Conservation (phyloP, 2,797 vertebrate genomes). For the Lithobates sylvaticus region DNA sequence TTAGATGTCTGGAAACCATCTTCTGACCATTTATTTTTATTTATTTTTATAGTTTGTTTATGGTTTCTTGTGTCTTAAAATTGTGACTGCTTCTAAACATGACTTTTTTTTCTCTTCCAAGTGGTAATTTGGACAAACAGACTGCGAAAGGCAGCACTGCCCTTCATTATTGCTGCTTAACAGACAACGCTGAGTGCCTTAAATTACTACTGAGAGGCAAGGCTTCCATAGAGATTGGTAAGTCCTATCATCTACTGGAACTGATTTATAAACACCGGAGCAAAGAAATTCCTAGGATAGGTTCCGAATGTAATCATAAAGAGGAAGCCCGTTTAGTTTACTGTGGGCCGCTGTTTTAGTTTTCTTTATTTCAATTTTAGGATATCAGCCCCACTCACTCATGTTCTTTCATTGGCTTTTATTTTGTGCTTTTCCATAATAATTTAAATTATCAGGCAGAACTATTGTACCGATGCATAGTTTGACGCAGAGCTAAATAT, state of each 20-base stretch:
- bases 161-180: conserved; percentile 97
- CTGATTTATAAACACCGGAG: not conserved
- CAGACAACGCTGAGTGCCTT: conserved; percentile 96
- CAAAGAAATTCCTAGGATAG: not conserved
- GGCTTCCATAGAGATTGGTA: conserved; percentile 96
- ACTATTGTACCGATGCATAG: too few relatives aligned
- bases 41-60: not conserved
- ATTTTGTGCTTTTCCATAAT: too few relatives aligned
- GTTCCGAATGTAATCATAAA: not conserved
- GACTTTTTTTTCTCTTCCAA: conserved; percentile 66
- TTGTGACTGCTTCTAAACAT: not conserved
- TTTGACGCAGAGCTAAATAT: too few relatives aligned
- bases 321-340: not conserved
- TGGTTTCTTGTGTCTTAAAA: not conserved
- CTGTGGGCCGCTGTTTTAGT: too few relatives aligned
- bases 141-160: conserved; percentile 95
- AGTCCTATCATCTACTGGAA: conserved; percentile 58
- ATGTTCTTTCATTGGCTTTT: too few relatives aligned
- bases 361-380: too few relatives aligned
- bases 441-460: too few relatives aligned
- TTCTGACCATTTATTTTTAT: too few relatives aligned
- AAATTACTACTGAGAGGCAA: conserved; percentile 96
- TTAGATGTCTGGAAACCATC: not conserved
- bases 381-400: too few relatives aligned
- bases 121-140: conserved; percentile 95